A percentile compares a stretch with the other conserved stretches of the same genome.
phyloP scores from a whole-genome alignment of 2,797 vertebrate genomes.

The Gadopsis marmoratus region DNA sequence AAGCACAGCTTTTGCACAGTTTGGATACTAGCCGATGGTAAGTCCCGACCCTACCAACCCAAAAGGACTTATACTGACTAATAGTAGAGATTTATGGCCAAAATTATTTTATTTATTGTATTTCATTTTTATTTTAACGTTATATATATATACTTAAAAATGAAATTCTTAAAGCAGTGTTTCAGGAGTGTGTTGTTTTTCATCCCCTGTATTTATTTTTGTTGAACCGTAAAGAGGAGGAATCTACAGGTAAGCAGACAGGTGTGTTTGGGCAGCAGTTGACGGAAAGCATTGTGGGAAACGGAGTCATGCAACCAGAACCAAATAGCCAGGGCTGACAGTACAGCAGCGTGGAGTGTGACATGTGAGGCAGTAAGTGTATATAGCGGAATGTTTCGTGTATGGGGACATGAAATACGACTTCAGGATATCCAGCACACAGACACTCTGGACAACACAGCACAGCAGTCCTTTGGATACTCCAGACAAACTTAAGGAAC shows the following conservation, averaged over 20 bases:
- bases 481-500: conserved; percentile 55
- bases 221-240: conserved; percentile 63
- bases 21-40: conserved; percentile 59
- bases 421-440: conserved; percentile 69
- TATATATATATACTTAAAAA: conserved; percentile 74
- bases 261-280: conserved; percentile 42
- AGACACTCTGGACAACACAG: conserved; percentile 61
- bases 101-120: conserved; percentile 84
- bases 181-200: conserved; percentile 57
- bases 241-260: conserved; percentile 54
- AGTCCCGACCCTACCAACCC: conserved; percentile 49
- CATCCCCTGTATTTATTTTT: conserved; percentile 81
- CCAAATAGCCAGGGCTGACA: conserved; percentile 62
- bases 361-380: conserved; percentile 70
- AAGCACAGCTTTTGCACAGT: conserved; percentile 50
- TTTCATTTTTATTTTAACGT: conserved; percentile 74
- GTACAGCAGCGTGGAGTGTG: conserved; percentile 50
- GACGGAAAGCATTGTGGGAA: conserved; percentile 41
- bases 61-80: conserved; percentile 65
- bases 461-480: conserved; percentile 57
- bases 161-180: conserved; percentile 67
- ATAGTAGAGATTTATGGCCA: conserved; percentile 78
- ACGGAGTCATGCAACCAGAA: conserved; percentile 59
- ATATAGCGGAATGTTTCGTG: conserved; percentile 82
- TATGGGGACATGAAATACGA: conserved; percentile 40